Percentiles rank a stretch among this genome's conserved stretches.
Conservation (phyloP, 2,797 vertebrate genomes). For the Acridotheres tristis region DNA sequence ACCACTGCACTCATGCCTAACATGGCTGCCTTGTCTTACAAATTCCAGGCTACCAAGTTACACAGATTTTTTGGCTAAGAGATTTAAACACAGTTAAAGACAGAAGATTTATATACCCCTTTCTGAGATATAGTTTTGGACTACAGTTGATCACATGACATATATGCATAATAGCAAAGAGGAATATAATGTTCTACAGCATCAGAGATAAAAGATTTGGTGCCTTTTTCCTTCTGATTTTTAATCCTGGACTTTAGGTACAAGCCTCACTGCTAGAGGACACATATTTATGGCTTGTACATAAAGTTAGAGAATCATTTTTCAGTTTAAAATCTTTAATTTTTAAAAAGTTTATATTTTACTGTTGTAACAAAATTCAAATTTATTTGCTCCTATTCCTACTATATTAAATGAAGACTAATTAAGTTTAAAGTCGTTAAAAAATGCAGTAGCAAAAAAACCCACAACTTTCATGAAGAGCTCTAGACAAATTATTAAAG, state of each 20-base stretch:
- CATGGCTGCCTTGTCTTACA: neutral
- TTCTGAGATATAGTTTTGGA: neutral
- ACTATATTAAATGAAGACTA: neutral
- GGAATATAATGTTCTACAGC: neutral
- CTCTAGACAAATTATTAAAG: neutral
- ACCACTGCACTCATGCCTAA: neutral
- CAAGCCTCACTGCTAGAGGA: neutral
- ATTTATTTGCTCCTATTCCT: neutral
- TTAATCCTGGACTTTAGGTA: neutral
- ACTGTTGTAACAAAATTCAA: neutral
- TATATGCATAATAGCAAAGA: neutral
- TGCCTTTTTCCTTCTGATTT: neutral
- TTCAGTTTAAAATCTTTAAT: neutral
- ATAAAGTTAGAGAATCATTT: neutral
- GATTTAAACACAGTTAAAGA: neutral
- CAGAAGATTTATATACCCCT: neutral
- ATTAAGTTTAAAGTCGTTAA: neutral
- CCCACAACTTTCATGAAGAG: neutral
- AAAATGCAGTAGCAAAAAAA: neutral
- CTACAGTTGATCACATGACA: fast-evolving
- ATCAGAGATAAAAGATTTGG: neutral
- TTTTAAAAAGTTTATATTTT: neutral
- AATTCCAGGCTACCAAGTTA: slow-evolving; percentile 17
- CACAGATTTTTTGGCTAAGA: neutral
- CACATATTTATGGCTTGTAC: neutral